Evolutionary conservation across 2,113 vertebrate genomes (phyloP).

Genomic region (Eurystomus gularis): DNA sequence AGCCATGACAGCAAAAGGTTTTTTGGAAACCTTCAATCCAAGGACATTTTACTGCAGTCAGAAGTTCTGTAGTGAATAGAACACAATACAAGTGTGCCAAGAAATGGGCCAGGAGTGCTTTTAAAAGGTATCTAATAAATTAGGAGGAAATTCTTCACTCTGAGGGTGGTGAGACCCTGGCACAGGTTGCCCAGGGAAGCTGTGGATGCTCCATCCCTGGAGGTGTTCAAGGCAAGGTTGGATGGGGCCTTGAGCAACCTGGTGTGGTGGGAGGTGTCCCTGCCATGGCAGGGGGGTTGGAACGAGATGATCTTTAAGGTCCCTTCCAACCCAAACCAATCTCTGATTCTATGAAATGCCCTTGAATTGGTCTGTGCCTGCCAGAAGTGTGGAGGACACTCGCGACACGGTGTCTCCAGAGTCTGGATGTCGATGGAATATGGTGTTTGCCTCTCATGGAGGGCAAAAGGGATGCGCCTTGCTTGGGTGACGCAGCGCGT

Average conservation of each 20-base stretch:
- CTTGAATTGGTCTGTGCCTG: not conserved
- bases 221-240: too few relatives aligned
- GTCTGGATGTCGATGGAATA: not conserved
- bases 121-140: not conserved
- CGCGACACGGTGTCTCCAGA: not conserved
- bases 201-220: too few relatives aligned
- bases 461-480: not conserved
- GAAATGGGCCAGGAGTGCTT: not conserved
- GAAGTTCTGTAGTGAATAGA: not conserved
- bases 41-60: not conserved
- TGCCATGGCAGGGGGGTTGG: too few relatives aligned
- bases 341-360: too few relatives aligned
- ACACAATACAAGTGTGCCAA: not conserved
- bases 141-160: too few relatives aligned
- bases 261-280: too few relatives aligned
- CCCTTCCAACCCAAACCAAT: too few relatives aligned
- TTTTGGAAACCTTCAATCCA: not conserved
- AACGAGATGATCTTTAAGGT: too few relatives aligned
- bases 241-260: too few relatives aligned
- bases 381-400: not conserved
- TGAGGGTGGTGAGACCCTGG: too few relatives aligned
- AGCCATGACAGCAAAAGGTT: not conserved
- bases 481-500: rapidly evolving
- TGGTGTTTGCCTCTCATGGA: not conserved
- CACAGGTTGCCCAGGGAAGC: too few relatives aligned